Evolutionary conservation across 2,797 vertebrate species (phyloP).

Genomic region (Cossypha caffra): DNA sequence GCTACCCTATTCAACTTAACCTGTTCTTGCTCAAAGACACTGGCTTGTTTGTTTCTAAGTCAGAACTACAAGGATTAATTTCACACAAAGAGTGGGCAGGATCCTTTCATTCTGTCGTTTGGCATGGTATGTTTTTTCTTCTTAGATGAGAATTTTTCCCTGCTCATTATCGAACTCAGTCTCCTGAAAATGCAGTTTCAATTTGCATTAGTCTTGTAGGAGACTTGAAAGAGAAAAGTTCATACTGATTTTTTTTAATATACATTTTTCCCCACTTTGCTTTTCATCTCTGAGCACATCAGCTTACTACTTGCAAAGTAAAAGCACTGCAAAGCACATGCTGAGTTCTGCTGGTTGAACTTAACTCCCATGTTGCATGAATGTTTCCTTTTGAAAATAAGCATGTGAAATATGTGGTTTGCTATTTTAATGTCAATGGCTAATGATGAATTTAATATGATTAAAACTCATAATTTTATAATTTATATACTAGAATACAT

Average conservation of each 20-base stretch:
- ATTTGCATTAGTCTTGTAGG: background rate
- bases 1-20: background rate
- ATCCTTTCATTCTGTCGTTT: background rate
- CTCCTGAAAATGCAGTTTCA: background rate
- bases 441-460: constrained; percentile 41
- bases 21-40: background rate
- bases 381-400: constrained; percentile 25
- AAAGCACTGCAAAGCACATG: background rate
- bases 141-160: background rate
- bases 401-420: constrained; percentile 39
- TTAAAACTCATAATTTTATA: constrained; percentile 39
- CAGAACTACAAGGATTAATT: background rate
- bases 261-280: background rate
- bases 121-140: background rate
- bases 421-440: constrained; percentile 53
- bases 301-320: background rate
- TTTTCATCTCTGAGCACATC: background rate
- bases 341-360: background rate
- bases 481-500: constrained; percentile 5
- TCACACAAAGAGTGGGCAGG: background rate
- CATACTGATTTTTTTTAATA: background rate
- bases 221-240: background rate
- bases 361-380: background rate
- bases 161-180: background rate
- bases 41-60: background rate